These are phyloP conservation scores for Myocastor coypus DNA, from an alignment of 2,113 vertebrate genomes.

Conservation along the genomic window DNA sequence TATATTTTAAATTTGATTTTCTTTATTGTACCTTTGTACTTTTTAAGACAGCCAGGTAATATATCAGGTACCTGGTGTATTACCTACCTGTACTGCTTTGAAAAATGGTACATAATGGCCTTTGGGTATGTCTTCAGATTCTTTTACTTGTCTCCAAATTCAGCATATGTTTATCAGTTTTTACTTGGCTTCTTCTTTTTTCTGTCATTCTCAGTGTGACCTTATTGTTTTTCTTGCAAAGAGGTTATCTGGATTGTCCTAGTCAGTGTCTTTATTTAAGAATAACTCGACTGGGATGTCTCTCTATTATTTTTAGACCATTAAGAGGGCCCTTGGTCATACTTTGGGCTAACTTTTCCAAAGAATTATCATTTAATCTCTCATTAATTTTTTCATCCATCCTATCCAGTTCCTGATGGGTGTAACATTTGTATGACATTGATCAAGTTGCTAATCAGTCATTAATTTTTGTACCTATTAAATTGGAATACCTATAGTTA, in stretches of 20 bases:
- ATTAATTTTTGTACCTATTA: conserved; percentile 35
- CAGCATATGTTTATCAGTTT: background rate
- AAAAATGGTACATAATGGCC: background rate
- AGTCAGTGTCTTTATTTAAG: background rate
- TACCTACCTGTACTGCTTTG: background rate
- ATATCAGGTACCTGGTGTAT: background rate
- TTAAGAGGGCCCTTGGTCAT: background rate
- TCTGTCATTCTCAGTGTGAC: conserved; percentile 1
- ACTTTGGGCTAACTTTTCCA: background rate
- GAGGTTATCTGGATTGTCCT: background rate
- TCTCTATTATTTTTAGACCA: background rate
- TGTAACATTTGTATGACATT: background rate
- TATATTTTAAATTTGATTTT: background rate
- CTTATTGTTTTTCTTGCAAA: background rate
- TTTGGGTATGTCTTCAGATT: background rate
- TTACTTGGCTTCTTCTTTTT: background rate
- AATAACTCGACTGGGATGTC: background rate
- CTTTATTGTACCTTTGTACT: background rate
- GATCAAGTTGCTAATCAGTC: conserved; percentile 8
- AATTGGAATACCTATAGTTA: background rate
- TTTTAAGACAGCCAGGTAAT: background rate
- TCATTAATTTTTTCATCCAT: background rate
- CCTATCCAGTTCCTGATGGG: background rate
- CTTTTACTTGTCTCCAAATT: background rate
- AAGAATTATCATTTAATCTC: conserved; percentile 17